These are phyloP conservation scores for Takifugu bimaculatus DNA, from an alignment of 2,113 vertebrate genomes.

Conservation along the genomic window DNA sequence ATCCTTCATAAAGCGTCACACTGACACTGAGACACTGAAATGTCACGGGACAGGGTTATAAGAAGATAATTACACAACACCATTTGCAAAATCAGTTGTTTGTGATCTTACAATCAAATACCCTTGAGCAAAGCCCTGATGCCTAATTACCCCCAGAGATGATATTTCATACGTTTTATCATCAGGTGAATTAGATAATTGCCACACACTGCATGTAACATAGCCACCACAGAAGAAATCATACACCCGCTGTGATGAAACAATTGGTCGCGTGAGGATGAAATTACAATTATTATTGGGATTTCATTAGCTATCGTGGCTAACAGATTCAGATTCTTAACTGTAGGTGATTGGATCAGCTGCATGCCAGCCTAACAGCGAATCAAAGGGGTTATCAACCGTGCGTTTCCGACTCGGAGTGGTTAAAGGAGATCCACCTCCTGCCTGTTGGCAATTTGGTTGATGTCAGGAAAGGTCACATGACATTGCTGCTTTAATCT, in stretches of 20 bases:
- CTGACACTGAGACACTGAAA: too few species aligned
- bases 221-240: constrained; percentile 13
- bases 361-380: too few species aligned
- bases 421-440: too few species aligned
- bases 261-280: constrained; percentile 14
- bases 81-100: too few species aligned
- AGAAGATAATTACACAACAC: too few species aligned
- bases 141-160: background rate
- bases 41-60: too few species aligned
- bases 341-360: background rate
- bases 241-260: constrained; percentile 8
- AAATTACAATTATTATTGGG: constrained; percentile 27
- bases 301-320: constrained; percentile 19
- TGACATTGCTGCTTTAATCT: too few species aligned
- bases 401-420: too few species aligned
- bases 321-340: background rate
- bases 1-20: background rate
- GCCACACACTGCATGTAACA: background rate
- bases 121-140: constrained; percentile 2
- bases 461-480: background rate
- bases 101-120: background rate
- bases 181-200: background rate
- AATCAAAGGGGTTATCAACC: too few species aligned
- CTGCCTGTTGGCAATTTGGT: constrained; percentile 21
- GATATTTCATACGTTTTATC: background rate